These are phyloP conservation scores for Thalassoma bifasciatum DNA, from an alignment of 2,113 vertebrate species.

Conservation along the genomic window DNA sequence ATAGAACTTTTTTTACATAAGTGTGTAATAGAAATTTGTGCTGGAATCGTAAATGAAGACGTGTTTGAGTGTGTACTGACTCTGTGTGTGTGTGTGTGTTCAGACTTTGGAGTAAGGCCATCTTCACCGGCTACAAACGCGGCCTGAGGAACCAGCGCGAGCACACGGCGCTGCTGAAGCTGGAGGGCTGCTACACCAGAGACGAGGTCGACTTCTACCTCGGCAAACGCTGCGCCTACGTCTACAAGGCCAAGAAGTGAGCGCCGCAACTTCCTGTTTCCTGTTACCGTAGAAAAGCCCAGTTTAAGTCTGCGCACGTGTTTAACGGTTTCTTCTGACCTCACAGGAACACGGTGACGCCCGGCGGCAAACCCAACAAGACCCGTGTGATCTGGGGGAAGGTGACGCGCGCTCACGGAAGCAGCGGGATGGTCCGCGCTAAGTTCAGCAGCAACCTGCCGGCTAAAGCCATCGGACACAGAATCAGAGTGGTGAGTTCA, in stretches of 20 bases:
- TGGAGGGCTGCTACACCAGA: conserved; percentile 95
- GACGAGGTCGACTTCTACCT: conserved; percentile 96
- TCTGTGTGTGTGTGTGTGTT: background rate
- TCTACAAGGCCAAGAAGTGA: conserved; percentile 99
- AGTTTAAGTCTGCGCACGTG: too few relatives aligned
- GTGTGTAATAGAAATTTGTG: too few relatives aligned
- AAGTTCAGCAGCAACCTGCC: conserved; percentile 98
- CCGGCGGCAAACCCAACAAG: conserved; percentile 96
- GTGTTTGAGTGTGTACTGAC: too few relatives aligned
- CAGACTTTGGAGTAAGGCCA: conserved; percentile 98
- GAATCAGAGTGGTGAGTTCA: conserved; percentile 94
- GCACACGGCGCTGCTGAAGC: conserved; percentile 95
- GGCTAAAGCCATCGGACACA: conserved; percentile 96
- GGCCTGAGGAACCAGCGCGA: conserved; percentile 97
- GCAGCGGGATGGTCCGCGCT: conserved; percentile 97
- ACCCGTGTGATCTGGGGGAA: conserved; percentile 99
- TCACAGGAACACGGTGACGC: conserved; percentile 93
- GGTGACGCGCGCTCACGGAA: conserved; percentile 94
- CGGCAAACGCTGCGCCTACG: conserved; percentile 96
- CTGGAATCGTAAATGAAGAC: too few relatives aligned
- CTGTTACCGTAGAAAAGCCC: too few relatives aligned
- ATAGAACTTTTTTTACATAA: too few relatives aligned
- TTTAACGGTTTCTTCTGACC: accelerated
- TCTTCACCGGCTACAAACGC: conserved; percentile 96
- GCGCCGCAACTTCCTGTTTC: conserved; percentile 26